These are phyloP conservation scores for Hydropotes inermis DNA, from an alignment of 2,113 vertebrate genomes.

Conservation along the genomic window DNA sequence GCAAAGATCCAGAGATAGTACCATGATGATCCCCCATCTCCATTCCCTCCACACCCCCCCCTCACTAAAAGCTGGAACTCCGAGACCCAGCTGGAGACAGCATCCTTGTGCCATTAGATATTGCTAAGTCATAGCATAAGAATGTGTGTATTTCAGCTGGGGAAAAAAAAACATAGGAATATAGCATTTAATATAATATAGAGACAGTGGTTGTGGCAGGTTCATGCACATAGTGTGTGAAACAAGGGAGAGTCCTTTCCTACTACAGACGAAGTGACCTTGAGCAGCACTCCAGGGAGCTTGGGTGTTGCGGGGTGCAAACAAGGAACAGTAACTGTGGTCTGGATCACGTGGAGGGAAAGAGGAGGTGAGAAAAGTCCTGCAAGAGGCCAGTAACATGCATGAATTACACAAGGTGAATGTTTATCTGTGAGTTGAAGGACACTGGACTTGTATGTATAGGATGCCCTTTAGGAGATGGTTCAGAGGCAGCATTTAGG, in stretches of 20 bases:
- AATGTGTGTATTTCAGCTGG: neutral
- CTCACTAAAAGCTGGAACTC: neutral
- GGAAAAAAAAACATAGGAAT: neutral
- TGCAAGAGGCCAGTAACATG: neutral
- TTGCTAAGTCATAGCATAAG: neutral
- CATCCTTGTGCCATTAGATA: neutral
- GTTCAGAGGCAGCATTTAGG: neutral
- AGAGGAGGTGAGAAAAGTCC: neutral
- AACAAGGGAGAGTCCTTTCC: neutral
- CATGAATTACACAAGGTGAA: neutral
- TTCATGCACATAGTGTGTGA: neutral
- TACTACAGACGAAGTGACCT: neutral
- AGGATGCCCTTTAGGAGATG: neutral
- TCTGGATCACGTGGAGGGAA: neutral
- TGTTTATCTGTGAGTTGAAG: neutral
- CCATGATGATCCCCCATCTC: neutral
- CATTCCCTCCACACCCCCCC: neutral
- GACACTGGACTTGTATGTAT: neutral
- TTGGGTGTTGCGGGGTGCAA: rapidly evolving
- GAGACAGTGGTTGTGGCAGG: neutral
- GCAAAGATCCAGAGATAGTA: neutral
- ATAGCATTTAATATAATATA: neutral
- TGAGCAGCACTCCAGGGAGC: neutral
- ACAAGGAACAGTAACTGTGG: neutral
- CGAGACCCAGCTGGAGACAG: neutral